Percentiles rank a stretch among this genome's conserved stretches.
phyloP scores from a whole-genome alignment of 2,797 vertebrate genomes.

The Cichlasoma orientale region DNA sequence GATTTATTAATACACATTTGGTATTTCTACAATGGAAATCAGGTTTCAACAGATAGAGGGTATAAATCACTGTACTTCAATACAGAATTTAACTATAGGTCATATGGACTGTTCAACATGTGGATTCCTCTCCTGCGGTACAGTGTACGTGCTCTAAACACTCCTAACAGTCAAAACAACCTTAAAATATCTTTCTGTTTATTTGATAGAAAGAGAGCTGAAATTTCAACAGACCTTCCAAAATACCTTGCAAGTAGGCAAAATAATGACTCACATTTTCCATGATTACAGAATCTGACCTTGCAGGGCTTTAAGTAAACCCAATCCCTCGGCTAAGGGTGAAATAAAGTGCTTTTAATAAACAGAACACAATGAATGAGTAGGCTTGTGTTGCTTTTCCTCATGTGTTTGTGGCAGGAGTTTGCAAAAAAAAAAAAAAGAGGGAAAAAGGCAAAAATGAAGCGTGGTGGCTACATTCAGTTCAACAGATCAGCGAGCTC shows the following conservation, averaged over 20 bases:
- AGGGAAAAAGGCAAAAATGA: not conserved
- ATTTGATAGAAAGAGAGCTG: conserved; percentile 52
- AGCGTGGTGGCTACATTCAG: not conserved
- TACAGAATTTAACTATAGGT: not conserved
- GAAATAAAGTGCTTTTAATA: conserved; percentile 18
- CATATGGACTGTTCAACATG: not conserved
- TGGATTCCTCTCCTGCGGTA: not conserved
- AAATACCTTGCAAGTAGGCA: conserved; percentile 53
- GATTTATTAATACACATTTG: not conserved
- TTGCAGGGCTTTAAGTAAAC: conserved; percentile 18
- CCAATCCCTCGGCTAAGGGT: conserved; percentile 27
- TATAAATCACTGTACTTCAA: not conserved
- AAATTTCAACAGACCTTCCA: conserved; percentile 56
- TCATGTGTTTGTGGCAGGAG: not conserved
- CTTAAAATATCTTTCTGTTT: conserved; percentile 66
- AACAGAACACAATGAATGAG: not conserved
- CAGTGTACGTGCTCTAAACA: not conserved
- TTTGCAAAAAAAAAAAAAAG: not conserved
- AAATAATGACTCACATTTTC: conserved; percentile 67
- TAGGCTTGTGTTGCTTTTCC: not conserved
- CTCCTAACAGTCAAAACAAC: conserved; percentile 53
- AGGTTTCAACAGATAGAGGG: not conserved
- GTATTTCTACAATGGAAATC: not conserved
- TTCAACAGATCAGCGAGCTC: not conserved
- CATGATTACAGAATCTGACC: conserved; percentile 49